phyloP scores from a whole-genome alignment of 30 jellyfish, hydroid and myxozoan genomes.

The Pelagia noctiluca region DNA sequence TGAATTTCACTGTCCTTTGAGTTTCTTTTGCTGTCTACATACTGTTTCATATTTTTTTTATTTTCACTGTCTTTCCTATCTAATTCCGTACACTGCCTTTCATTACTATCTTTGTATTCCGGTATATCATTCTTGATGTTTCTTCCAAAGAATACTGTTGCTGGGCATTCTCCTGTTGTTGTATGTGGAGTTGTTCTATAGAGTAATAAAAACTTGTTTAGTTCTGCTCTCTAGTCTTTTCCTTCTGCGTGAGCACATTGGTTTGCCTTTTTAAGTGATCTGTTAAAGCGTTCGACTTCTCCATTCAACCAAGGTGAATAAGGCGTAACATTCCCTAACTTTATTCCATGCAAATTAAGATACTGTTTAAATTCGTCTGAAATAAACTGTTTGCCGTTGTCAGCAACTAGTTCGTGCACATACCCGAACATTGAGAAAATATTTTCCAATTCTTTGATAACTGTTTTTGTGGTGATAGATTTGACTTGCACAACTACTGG shows the following conservation, averaged over 20 bases:
- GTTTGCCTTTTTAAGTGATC: slow-evolving; percentile 60
- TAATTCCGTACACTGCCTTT: not conserved
- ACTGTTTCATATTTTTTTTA: slow-evolving; percentile 4
- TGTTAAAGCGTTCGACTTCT: slow-evolving; percentile 58
- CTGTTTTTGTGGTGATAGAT: slow-evolving; percentile 25
- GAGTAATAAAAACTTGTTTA: slow-evolving; percentile 13
- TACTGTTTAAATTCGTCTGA: slow-evolving; percentile 22
- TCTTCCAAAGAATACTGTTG: not conserved
- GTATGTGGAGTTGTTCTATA: slow-evolving; percentile 43
- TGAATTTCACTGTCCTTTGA: not conserved
- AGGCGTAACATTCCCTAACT: slow-evolving; percentile 36
- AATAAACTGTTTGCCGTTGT: slow-evolving; percentile 59
- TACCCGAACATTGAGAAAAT: slow-evolving; percentile 42
- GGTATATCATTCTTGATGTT: not conserved
- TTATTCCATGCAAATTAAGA: slow-evolving; percentile 10
- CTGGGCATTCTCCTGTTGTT: slow-evolving; percentile 29
- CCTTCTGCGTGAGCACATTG: slow-evolving; percentile 65
- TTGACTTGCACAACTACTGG: slow-evolving; percentile 54
- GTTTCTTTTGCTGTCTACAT: not conserved
- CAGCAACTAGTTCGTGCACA: slow-evolving; percentile 48
- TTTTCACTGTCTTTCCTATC: not conserved
- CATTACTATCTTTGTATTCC: not conserved
- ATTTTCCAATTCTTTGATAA: slow-evolving; percentile 30
- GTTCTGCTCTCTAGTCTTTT: slow-evolving; percentile 16
- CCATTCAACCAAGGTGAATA: slow-evolving; percentile 48